phyloP scores from a whole-genome alignment of 2,797 vertebrate genomes.

The Capromys pilorides region DNA sequence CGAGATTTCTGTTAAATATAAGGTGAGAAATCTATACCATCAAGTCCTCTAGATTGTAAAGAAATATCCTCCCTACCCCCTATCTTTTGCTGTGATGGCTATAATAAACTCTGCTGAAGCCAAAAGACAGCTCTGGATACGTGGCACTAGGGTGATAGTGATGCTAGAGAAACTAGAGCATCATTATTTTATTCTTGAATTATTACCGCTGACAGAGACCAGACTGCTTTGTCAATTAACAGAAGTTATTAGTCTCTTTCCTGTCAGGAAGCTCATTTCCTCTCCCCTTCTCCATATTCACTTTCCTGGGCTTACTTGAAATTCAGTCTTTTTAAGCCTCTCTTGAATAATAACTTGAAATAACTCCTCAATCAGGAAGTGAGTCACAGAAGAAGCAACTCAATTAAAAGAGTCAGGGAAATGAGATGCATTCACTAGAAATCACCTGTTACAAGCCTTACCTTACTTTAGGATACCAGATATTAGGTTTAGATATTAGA shows the following conservation, averaged over 20 bases:
- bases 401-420: neutral
- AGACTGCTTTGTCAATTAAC: slow-evolving; percentile 45
- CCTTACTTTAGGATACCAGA: neutral
- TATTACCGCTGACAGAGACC: slow-evolving; percentile 59
- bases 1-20: neutral
- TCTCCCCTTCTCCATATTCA: neutral
- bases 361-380: neutral
- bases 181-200: slow-evolving; percentile 60
- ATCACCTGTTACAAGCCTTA: neutral
- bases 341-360: slow-evolving; percentile 30
- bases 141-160: slow-evolving; percentile 50
- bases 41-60: neutral
- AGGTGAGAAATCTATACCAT: neutral
- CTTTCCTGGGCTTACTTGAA: neutral
- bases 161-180: slow-evolving; percentile 65
- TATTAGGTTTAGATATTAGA: neutral
- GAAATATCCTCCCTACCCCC: neutral
- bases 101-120: slow-evolving; percentile 49
- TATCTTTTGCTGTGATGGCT: slow-evolving; percentile 66
- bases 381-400: neutral
- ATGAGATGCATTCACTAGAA: neutral
- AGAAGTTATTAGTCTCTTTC: neutral
- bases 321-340: neutral
- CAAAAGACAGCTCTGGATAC: slow-evolving; percentile 72
- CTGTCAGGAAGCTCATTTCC: slow-evolving; percentile 46